phyloP scores from a whole-genome alignment of 2,113 vertebrate species.

The Platanista minor region DNA sequence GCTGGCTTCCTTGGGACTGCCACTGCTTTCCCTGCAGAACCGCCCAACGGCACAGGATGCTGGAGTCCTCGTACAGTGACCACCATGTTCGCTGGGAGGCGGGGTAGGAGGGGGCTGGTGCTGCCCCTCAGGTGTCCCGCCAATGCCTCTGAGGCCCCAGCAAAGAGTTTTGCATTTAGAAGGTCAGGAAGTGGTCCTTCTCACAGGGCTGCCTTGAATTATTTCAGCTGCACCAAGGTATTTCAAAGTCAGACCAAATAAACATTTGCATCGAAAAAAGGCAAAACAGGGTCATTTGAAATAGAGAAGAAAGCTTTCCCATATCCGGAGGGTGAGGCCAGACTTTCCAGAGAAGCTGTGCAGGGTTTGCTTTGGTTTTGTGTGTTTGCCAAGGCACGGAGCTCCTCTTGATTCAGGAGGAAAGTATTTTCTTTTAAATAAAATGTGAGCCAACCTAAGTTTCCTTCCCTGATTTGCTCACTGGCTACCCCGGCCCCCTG shows the following conservation, averaged over 20 bases:
- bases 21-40: neutral
- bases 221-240: conserved; percentile 59
- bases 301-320: conserved; percentile 63
- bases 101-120: no score
- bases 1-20: neutral
- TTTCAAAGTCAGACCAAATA: conserved; percentile 69
- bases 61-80: neutral
- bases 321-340: conserved; percentile 52
- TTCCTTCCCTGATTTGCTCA: neutral
- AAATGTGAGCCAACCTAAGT: neutral
- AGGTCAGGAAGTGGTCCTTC: conserved; percentile 47
- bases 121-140: neutral
- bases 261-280: conserved; percentile 67
- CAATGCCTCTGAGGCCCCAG: neutral
- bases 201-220: conserved; percentile 33
- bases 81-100: neutral
- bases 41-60: fast-evolving
- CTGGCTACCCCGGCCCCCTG: neutral
- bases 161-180: neutral
- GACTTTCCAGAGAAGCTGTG: neutral
- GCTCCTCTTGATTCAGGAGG: neutral
- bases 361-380: conserved; percentile 6
- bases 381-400: neutral
- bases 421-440: conserved; percentile 6
- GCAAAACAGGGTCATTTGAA: conserved; percentile 57